Conservation (phyloP, 1,140 invertebrate species). For the Lycorma delicatula region DNA sequence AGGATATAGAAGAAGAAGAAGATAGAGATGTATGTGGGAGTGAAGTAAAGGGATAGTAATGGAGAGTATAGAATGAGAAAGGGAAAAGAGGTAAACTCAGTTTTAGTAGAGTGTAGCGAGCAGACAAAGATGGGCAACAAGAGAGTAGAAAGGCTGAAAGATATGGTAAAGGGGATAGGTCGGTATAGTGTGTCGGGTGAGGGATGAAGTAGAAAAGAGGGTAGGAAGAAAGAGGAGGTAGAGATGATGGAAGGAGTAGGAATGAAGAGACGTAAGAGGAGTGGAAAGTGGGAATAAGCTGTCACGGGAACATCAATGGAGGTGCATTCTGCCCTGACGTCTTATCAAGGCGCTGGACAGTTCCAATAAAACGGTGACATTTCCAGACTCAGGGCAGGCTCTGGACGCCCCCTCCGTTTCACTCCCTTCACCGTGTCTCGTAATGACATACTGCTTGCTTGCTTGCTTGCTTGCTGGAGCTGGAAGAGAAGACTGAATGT, state of each 20-base stretch:
- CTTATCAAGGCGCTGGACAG: slow-evolving; percentile 1
- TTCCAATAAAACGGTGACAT: slow-evolving; percentile 7
- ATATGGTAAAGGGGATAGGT: background rate
- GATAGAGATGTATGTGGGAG: background rate
- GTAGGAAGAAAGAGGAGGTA: background rate
- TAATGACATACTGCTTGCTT: slow-evolving; percentile 5
- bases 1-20: background rate
- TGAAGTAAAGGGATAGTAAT: background rate
- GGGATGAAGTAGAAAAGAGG: background rate
- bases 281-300: background rate
- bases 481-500: no score
- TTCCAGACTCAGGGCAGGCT: background rate
- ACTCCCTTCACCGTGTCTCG: background rate
- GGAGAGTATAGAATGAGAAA: background rate
- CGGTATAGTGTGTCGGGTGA: background rate
- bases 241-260: background rate
- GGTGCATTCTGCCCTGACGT: background rate
- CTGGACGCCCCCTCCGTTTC: background rate
- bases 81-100: background rate
- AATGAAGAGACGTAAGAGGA: background rate
- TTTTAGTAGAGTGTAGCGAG: background rate
- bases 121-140: background rate
- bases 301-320: slow-evolving; percentile 2
- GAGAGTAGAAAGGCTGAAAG: background rate
- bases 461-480: no score